Percentiles rank a stretch among this genome's conserved stretches.
Evolutionary conservation across 2,113 vertebrate genomes (phyloP).

Genomic region (Nesogale talazaci): DNA sequence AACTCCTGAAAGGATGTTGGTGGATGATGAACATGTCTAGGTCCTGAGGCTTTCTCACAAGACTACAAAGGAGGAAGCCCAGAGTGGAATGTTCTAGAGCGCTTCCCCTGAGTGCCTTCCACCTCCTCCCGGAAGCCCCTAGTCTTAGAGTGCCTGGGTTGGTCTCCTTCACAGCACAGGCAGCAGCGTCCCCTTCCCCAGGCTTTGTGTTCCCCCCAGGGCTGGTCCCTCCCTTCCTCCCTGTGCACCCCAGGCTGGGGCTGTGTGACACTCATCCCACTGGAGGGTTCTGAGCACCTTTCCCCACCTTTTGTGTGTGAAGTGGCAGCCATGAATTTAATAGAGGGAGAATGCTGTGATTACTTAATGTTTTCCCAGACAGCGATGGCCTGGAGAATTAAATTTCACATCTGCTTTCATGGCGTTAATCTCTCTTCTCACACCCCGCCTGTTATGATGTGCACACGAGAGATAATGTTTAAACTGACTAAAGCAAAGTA

Average conservation of each 20-base stretch:
- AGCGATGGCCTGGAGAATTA: slow-evolving; percentile 99
- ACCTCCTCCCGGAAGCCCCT: slow-evolving; percentile 68
- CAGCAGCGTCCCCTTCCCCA: slow-evolving; percentile 88
- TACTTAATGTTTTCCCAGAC: slow-evolving; percentile 99
- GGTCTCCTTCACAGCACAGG: slow-evolving; percentile 84
- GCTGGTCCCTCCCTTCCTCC: slow-evolving; percentile 94
- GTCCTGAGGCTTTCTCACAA: slow-evolving; percentile 68
- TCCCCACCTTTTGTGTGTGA: slow-evolving; percentile 96
- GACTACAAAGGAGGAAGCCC: slow-evolving; percentile 60
- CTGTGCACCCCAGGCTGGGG: slow-evolving; percentile 92
- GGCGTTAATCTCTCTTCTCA: slow-evolving; percentile 99
- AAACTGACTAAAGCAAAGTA: slow-evolving; percentile 99
- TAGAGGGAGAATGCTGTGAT: slow-evolving; percentile 99
- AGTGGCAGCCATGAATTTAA: slow-evolving; percentile 98
- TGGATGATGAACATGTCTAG: slow-evolving; percentile 52
- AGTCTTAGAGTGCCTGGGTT: slow-evolving; percentile 85
- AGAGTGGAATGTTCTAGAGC: slow-evolving; percentile 77
- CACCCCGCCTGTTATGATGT: slow-evolving; percentile 99
- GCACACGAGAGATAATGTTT: slow-evolving; percentile 99
- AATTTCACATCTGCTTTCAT: slow-evolving; percentile 99
- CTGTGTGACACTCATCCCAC: slow-evolving; percentile 95
- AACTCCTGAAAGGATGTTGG: neutral
- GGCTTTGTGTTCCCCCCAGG: slow-evolving; percentile 95
- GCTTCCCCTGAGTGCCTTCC: slow-evolving; percentile 78
- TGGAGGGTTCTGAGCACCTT: slow-evolving; percentile 91